Conservation (phyloP, 2,113 vertebrate genomes). For the Cervus canadensis region DNA sequence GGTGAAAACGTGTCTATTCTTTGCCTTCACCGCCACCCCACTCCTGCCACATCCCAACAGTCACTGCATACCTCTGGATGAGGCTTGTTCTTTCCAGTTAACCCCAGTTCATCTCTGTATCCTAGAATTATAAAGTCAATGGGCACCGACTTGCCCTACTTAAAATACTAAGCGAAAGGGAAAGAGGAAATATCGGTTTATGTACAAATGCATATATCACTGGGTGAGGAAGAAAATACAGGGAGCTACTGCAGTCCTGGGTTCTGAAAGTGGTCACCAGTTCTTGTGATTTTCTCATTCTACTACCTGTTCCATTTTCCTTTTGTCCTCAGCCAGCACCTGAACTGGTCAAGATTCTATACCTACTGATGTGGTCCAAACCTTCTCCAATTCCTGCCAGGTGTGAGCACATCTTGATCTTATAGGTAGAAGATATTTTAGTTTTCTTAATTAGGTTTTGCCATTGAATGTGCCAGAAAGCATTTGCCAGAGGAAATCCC, state of each 20-base stretch:
- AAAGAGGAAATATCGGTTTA: not conserved
- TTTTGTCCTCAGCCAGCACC: not conserved
- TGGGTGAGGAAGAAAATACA: not conserved
- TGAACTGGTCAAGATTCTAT: not conserved
- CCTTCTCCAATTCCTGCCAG: not conserved
- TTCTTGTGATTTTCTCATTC: not conserved
- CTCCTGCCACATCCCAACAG: not conserved
- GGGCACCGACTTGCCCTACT: not conserved
- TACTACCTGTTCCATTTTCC: not conserved
- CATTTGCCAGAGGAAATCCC: not conserved
- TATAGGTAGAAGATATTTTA: not conserved
- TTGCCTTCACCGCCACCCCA: not conserved
- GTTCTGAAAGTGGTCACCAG: not conserved
- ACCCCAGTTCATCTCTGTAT: not conserved
- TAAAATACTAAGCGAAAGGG: not conserved
- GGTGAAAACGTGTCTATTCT: not conserved
- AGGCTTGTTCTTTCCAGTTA: not conserved
- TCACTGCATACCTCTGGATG: not conserved
- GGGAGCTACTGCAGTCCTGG: not conserved
- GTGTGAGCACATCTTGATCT: not conserved
- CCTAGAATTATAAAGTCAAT: not conserved
- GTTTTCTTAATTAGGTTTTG: not conserved
- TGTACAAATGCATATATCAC: not conserved
- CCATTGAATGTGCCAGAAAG: not conserved
- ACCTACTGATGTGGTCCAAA: not conserved